Evolutionary conservation across 2,113 vertebrate genomes (phyloP).

Genomic region (Phycodurus eques): DNA sequence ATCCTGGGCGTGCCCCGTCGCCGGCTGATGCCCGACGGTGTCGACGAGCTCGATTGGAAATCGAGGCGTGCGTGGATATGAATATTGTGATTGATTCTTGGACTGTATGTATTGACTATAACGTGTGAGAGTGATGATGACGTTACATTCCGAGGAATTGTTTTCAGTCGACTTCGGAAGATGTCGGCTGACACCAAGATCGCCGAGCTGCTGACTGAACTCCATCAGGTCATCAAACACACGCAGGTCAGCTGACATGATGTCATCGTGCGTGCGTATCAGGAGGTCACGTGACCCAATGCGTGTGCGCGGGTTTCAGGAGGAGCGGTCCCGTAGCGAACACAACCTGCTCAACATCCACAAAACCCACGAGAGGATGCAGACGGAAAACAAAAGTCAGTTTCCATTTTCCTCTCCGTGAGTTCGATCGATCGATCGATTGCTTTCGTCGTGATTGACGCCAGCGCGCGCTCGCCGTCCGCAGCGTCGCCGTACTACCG

Average conservation of each 20-base stretch:
- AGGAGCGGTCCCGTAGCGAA: constrained; percentile 87
- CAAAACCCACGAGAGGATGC: constrained; percentile 93
- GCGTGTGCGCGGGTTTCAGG: constrained; percentile 60
- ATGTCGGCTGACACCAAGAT: constrained; percentile 88
- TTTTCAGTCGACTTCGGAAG: constrained; percentile 4
- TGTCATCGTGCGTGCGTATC: too few species aligned
- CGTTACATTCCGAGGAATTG: too few species aligned
- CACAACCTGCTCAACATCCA: constrained; percentile 93
- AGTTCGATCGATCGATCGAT: too few species aligned
- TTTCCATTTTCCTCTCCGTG: neutral
- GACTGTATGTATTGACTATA: too few species aligned
- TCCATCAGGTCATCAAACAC: constrained; percentile 90
- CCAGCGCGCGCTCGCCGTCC: neutral
- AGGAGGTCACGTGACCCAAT: neutral
- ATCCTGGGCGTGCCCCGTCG: too few species aligned
- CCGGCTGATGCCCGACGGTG: too few species aligned
- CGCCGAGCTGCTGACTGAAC: constrained; percentile 84
- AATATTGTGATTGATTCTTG: too few species aligned
- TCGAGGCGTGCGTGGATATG: too few species aligned
- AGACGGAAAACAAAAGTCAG: constrained; percentile 91
- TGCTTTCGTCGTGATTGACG: neutral
- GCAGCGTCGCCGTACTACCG: constrained; percentile 90
- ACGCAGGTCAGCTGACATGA: constrained; percentile 77
- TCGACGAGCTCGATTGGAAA: too few species aligned
- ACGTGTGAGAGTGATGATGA: too few species aligned